Evolutionary conservation across 2,113 vertebrate genomes (phyloP), one percentile per base, ranked within the genome.

Genomic region (Xiphorhynchus elegans): DNA sequence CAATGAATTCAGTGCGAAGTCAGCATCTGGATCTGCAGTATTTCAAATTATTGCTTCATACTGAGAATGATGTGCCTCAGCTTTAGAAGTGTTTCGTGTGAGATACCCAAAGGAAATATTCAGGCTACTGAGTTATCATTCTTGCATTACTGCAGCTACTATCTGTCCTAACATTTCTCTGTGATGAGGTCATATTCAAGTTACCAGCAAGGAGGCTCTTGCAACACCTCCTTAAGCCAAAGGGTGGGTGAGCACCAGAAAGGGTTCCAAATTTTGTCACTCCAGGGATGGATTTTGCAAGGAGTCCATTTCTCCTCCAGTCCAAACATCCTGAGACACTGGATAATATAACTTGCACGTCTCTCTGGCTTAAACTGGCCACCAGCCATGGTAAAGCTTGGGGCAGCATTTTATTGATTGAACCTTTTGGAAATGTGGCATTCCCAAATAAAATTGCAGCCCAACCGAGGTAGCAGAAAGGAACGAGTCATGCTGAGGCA

Each of bases 11-110:
- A 95, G 58, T 89, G 84, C 66, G 77, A 94, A 96, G 78, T 87
- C 91, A 91, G 87, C 89, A 76, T 95, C 87, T 96, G 94, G 77
- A 94, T 95, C 94, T 96, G 94, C 89, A 97, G 40, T 89, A 87
- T 96, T 95, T 97, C 95, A 97, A 84, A 84, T 58, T 89, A 72
- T 82, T 96, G 84, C 94, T 91, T 91, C 95, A 95, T 53, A 89
- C 89, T 79, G 69, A 10, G 53, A 96, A 82, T 93, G 94, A 93
- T 9, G 2, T 82, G 95, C 67, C 63, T 73, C 87, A 58, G 89
- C 76, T 93, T 94, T 93, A 91, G 35, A 63, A 95, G 81, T 7
- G 31, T 78, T 95, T 86, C 44, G 4, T 89, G 62, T 40, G 58
- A 91, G 80, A 84, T 58, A 95, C 62, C 49, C 93, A 87, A 95